These are phyloP conservation scores for Thunnus thynnus DNA, from an alignment of 2,113 vertebrate species.

Conservation along the genomic window DNA sequence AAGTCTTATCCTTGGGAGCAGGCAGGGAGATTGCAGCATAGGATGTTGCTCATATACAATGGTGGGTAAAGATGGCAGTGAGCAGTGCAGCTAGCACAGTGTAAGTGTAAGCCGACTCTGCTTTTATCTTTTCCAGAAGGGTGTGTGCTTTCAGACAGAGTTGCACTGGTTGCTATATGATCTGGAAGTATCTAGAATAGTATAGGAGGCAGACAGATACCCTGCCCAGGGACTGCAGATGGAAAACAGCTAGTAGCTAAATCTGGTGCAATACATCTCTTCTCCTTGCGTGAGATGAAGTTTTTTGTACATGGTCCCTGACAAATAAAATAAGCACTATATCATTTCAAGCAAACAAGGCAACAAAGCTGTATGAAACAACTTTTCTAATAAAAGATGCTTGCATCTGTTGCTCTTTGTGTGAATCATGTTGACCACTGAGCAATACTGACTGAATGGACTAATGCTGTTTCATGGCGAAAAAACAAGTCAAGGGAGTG, in stretches of 20 bases:
- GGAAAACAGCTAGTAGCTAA: too few species aligned
- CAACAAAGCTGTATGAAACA: neutral
- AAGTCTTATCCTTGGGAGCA: conserved; percentile 24
- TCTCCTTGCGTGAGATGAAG: too few species aligned
- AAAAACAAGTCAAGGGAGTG: neutral
- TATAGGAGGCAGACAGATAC: neutral
- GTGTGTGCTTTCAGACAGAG: neutral
- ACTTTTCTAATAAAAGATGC: conserved; percentile 8
- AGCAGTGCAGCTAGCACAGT: neutral
- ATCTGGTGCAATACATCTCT: too few species aligned
- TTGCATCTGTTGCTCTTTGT: conserved; percentile 40
- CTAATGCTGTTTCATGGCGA: conserved; percentile 15
- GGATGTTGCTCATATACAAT: conserved; percentile 22
- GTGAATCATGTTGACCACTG: conserved; percentile 4
- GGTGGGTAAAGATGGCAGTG: conserved; percentile 15
- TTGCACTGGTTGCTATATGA: neutral
- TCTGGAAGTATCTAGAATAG: neutral
- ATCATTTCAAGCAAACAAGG: neutral
- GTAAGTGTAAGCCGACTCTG: neutral
- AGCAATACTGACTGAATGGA: neutral
- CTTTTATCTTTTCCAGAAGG: neutral
- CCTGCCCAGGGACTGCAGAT: too few species aligned
- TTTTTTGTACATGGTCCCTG: too few species aligned
- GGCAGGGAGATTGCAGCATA: conserved; percentile 18
- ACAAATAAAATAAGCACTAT: neutral